These are phyloP conservation scores for Onychomys arenicola DNA, from an alignment of 2,797 vertebrate species.

Conservation along the genomic window DNA sequence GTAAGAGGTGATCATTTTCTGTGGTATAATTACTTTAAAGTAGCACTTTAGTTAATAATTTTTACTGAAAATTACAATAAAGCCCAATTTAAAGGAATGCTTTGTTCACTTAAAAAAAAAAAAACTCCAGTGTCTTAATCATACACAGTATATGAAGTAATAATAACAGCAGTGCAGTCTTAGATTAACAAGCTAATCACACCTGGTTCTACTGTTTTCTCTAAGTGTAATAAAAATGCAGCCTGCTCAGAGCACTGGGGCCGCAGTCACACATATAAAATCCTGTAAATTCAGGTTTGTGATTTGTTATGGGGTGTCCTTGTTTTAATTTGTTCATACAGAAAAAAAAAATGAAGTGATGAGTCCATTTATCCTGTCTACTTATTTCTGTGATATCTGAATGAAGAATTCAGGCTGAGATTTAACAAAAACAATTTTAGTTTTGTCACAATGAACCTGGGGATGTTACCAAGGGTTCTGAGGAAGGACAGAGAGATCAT, in stretches of 20 bases:
- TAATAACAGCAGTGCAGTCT: slow-evolving; percentile 79
- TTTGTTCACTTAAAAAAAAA: slow-evolving; percentile 59
- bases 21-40: slow-evolving; percentile 71
- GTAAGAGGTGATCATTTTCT: slow-evolving; percentile 56
- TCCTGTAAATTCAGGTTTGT: neutral
- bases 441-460: slow-evolving; percentile 74
- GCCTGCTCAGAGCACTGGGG: slow-evolving; percentile 79
- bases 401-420: slow-evolving; percentile 61
- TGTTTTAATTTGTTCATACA: slow-evolving; percentile 85
- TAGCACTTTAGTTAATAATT: slow-evolving; percentile 44
- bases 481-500: slow-evolving; percentile 71
- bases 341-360: slow-evolving; percentile 66
- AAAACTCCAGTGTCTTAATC: slow-evolving; percentile 77
- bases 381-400: slow-evolving; percentile 64
- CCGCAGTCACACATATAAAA: neutral
- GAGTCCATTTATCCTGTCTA: slow-evolving; percentile 62
- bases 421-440: slow-evolving; percentile 64
- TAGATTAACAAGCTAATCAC: slow-evolving; percentile 91
- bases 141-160: slow-evolving; percentile 80
- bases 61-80: slow-evolving; percentile 6
- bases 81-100: slow-evolving; percentile 46
- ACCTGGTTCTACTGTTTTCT: slow-evolving; percentile 82
- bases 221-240: slow-evolving; percentile 81
- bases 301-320: slow-evolving; percentile 81
- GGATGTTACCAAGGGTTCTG: neutral